Evolutionary conservation across 2,797 vertebrate species (phyloP).

Genomic region (Synanceia verrucosa): DNA sequence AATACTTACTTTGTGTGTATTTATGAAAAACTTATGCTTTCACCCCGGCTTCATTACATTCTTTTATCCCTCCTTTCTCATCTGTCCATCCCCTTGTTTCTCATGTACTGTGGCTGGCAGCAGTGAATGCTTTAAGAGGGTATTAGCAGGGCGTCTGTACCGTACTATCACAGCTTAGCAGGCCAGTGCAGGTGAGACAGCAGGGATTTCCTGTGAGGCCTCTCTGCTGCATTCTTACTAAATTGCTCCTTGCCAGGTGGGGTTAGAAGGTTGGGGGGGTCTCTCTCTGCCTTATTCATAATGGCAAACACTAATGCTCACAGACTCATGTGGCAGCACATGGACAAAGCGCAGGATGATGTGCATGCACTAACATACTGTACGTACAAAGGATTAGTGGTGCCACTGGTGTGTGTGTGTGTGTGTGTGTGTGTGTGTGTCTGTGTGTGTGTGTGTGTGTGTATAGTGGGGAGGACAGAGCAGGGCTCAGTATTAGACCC

Average conservation of each 20-base stretch:
- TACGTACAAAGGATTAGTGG: constrained; percentile 65
- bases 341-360: constrained; percentile 11
- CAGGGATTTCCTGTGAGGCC: constrained; percentile 79
- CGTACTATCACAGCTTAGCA: constrained; percentile 70
- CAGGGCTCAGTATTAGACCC: constrained; percentile 64
- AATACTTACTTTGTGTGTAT: background rate
- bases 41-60: constrained; percentile 17
- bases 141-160: constrained; percentile 66
- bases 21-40: constrained; percentile 16
- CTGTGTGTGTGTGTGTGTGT: constrained; percentile 16
- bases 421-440: constrained; percentile 19
- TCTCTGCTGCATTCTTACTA: constrained; percentile 73
- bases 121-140: constrained; percentile 65
- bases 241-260: constrained; percentile 74
- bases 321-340: constrained; percentile 9
- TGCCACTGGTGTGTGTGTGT: constrained; percentile 41
- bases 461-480: constrained; percentile 62
- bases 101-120: constrained; percentile 35
- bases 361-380: constrained; percentile 26
- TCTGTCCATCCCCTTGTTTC: constrained; percentile 39
- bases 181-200: constrained; percentile 74
- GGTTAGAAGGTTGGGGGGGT: constrained; percentile 20
- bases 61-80: constrained; percentile 27
- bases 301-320: constrained; percentile 16
- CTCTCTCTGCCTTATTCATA: constrained; percentile 19